Base-by-base conservation (phyloP, 2,888 invertebrate species). In the Xestia xanthographa region DNA sequence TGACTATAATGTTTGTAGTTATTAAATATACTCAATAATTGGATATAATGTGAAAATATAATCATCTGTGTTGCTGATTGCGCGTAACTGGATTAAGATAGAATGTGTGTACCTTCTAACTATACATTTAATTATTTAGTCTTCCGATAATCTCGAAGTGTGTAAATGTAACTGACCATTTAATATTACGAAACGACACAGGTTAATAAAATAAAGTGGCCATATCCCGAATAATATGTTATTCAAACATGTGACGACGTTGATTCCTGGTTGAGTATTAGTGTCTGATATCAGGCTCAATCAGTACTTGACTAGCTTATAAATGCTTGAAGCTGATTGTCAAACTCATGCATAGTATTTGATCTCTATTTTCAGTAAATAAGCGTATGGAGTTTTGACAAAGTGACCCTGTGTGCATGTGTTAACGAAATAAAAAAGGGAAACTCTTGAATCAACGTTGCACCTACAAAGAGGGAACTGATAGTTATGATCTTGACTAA, bases 121-220 rank as follows among this genome's bases (percentile, higher is more conserved):
- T 80, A 82, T 80, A 81, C 82, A 83, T 85, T 81, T 83, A 89
- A 82, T 86, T 85, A 76, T 88, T 88, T 82, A 84, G 88, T 88
- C 88, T 88, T 88, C 88, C 88, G 84, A 88, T 86, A 80, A 83
- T 89, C 80, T 86, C 66, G 67, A 86, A 80, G 65, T 87, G 83
- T 84, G 75, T 80, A 74, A 86, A 82, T 84, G 86, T 82, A 78
- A 75, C 72, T 80, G 87, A 85, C 80, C 79, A 82, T 78, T 87
- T 75, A 77, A 72, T 77, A 62, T 79, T 66, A 85, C 60, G 68
- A 82, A 79, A 43, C 20, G 50, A 79, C 38, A 70, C 87, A 89
- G 87, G 87, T 87, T 87, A 87, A 87, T 87, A 87, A 88, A 86
- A 86, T 87, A 86, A 81, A 82, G 60, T 58, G 66, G 66, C 67